Evolutionary conservation across 1,140 invertebrate genomes (phyloP).

Genomic region (Heliconius congener): DNA sequence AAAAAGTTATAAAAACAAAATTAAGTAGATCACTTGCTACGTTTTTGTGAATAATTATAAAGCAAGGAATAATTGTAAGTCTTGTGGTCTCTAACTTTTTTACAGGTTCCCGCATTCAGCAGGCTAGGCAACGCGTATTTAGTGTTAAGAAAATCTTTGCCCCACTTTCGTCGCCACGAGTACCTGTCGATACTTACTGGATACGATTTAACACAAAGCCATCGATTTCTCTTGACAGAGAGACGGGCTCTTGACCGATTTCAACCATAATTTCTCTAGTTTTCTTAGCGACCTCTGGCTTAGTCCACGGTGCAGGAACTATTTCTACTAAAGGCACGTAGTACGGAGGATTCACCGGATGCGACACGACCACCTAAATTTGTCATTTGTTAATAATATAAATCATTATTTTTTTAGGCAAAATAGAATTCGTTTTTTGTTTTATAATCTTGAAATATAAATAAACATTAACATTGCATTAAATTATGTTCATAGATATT

Average conservation of each 20-base stretch:
- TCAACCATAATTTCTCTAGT: conserved; percentile 91
- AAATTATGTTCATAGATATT: too few species aligned
- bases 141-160: too few species aligned
- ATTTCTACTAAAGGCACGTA: conserved; percentile 97
- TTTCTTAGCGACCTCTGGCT: conserved; percentile 85
- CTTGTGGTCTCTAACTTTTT: not conserved
- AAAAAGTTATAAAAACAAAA: not conserved
- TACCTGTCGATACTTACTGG: conserved; percentile 84
- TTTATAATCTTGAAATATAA: too few species aligned
- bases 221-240: conserved; percentile 91
- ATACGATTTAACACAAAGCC: conserved; percentile 97
- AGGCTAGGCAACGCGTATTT: too few species aligned
- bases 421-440: too few species aligned
- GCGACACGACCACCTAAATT: conserved; percentile 84
- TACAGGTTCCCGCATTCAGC: too few species aligned
- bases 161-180: too few species aligned
- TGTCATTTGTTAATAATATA: not conserved
- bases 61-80: not conserved
- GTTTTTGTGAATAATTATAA: not conserved
- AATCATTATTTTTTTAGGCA: not conserved
- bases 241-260: conserved; percentile 95
- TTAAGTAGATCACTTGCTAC: not conserved
- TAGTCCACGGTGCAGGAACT: conserved; percentile 95
- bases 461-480: too few species aligned
- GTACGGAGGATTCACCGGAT: conserved; percentile 98